Conservation (phyloP, 1,140 invertebrate genomes). For the Trachymyrmex septentrionalis region DNA sequence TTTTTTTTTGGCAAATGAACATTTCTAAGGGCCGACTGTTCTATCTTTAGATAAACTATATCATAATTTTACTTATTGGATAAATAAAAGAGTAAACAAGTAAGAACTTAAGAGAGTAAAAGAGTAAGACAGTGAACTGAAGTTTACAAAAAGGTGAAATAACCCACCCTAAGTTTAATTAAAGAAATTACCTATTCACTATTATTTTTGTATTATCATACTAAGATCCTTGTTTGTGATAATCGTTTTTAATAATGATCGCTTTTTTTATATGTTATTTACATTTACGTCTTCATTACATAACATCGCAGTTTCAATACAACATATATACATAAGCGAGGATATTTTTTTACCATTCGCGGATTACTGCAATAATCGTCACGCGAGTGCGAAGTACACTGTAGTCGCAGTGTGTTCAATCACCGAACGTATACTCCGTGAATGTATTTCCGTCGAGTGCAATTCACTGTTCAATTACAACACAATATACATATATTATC, state of each 20-base stretch:
- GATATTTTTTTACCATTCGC: not conserved
- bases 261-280: not conserved
- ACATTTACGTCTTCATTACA: not conserved
- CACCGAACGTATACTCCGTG: not conserved
- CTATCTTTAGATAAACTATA: no score
- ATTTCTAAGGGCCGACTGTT: not conserved
- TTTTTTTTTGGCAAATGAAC: not conserved
- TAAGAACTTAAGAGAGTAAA: no score
- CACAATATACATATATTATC: not conserved
- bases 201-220: not conserved
- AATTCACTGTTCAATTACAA: not conserved
- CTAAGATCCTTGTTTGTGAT: not conserved
- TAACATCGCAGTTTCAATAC: not conserved
- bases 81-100: no score
- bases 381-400: not conserved
- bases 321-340: not conserved
- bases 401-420: conserved; percentile 6
- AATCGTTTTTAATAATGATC: no score
- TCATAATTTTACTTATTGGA: no score
- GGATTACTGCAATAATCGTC: not conserved
- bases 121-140: no score
- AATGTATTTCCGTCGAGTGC: not conserved
- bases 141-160: no score
- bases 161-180: not conserved
- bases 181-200: not conserved